Percentiles rank a stretch among this genome's conserved stretches.
phyloP scores from a whole-genome alignment of 2,797 vertebrate genomes.

The Hybognathus amarus region DNA sequence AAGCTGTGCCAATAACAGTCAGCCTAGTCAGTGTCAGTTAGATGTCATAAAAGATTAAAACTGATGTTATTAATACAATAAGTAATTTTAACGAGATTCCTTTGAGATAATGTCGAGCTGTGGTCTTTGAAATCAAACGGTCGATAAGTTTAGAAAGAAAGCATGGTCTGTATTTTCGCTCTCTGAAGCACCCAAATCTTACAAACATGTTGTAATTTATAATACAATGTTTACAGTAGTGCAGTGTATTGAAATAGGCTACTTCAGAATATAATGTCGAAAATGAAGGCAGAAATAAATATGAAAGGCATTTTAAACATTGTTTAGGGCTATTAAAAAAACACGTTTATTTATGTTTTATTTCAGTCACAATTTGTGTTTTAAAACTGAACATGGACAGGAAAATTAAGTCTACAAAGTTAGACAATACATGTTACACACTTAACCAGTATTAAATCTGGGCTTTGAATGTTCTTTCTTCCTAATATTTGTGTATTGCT shows the following conservation, averaged over 20 bases:
- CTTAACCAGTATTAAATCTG: background rate
- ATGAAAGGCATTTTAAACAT: background rate
- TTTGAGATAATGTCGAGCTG: background rate
- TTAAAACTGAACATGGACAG: background rate
- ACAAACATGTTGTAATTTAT: background rate
- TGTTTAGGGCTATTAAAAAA: background rate
- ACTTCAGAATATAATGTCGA: background rate
- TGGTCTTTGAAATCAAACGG: background rate
- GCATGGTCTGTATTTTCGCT: background rate
- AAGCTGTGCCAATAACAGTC: background rate
- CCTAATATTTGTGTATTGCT: background rate
- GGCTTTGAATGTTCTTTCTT: background rate
- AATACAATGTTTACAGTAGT: background rate
- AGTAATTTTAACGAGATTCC: background rate
- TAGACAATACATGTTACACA: background rate
- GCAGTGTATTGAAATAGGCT: background rate
- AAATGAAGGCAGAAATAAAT: background rate
- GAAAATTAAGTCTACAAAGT: background rate
- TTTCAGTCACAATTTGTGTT: background rate
- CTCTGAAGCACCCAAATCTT: background rate
- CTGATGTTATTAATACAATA: background rate
- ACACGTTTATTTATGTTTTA: too few species aligned
- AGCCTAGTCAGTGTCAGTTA: background rate
- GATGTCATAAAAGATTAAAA: background rate
- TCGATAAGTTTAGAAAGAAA: too few species aligned